Conservation (phyloP, 2,797 vertebrate species). For the Aphelocoma californica region DNA sequence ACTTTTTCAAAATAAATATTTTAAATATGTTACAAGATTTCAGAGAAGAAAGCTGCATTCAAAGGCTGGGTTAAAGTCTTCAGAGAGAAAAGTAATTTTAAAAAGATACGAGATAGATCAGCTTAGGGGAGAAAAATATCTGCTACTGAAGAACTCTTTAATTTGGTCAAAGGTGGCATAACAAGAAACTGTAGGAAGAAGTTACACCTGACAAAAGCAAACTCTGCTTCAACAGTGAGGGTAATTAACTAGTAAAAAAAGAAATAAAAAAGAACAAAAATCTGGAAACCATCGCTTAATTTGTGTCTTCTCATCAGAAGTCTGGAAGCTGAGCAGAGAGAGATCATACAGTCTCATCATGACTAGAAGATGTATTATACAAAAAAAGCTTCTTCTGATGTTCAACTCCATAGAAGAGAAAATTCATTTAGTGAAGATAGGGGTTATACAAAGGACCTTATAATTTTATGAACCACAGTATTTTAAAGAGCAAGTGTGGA, state of each 20-base stretch:
- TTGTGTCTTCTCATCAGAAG: background rate
- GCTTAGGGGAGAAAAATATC: background rate
- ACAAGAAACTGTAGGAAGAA: background rate
- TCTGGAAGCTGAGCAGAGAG: background rate
- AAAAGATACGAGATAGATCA: background rate
- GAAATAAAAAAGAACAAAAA: background rate
- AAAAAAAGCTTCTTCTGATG: background rate
- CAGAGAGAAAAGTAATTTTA: background rate
- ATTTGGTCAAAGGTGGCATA: background rate
- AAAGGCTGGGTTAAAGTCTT: background rate
- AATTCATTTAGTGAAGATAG: background rate
- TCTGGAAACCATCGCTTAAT: background rate
- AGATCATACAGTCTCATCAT: background rate
- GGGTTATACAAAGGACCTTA: background rate
- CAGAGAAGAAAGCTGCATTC: background rate
- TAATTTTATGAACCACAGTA: background rate
- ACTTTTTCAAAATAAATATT: background rate
- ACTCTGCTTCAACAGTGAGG: background rate
- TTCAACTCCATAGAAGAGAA: background rate
- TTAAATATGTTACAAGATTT: background rate
- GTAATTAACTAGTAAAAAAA: background rate
- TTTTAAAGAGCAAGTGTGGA: background rate
- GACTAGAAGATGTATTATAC: background rate
- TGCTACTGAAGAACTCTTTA: background rate
- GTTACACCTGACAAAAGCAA: background rate